Evolutionary conservation across 2,797 vertebrate genomes (phyloP), one percentile per base, ranked within the genome.

Genomic region (Rhinatrema bivittatum): DNA sequence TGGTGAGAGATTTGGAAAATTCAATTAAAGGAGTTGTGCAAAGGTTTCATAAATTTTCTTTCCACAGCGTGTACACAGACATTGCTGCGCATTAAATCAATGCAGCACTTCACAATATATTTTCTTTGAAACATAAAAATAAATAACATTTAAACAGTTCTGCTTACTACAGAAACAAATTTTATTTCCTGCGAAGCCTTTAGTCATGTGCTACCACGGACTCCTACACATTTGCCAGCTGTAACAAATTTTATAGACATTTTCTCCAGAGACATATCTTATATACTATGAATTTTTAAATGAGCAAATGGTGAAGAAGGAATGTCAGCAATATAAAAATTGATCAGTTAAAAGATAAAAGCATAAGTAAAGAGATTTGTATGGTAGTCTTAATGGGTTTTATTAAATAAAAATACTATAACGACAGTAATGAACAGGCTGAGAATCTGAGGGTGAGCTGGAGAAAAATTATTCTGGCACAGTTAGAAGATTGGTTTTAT

Each of bases 91-190:
- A 88, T 92, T 90, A 90, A 97, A 98, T 99, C 96, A 98, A 92
- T 95, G 93, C 88, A 87, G 78, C 85, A 82, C 91, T 93, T 96
- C 93, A 95, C 94, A 91, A 95, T 99, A 96, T 93, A 99, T 99
- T 97, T 97, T 94, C 91, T 91, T 94, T 88, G 89, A 88, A 92
- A 89, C 91, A 94, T 94, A 91, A 95, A 98, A 97, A 97, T 99
- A 99, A 98, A 99, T 98, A 98, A 98, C 92, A 98, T 98, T 98
- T 97, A 98, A 99, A 98, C 92, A 98, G 91, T 96, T 99, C 96
- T 99, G 94, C 93, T 99, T 97, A 96, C 91, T 78, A 79, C 91
- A 88, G 94, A 97, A 94, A 91, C 93, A 93, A 90, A 95, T 97
- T 94, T 93, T 85, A 91, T 92, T 89, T 91, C 84, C 86, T 82